Conservation (phyloP, 2,888 invertebrate species). For the Ormyrus nitidulus region DNA sequence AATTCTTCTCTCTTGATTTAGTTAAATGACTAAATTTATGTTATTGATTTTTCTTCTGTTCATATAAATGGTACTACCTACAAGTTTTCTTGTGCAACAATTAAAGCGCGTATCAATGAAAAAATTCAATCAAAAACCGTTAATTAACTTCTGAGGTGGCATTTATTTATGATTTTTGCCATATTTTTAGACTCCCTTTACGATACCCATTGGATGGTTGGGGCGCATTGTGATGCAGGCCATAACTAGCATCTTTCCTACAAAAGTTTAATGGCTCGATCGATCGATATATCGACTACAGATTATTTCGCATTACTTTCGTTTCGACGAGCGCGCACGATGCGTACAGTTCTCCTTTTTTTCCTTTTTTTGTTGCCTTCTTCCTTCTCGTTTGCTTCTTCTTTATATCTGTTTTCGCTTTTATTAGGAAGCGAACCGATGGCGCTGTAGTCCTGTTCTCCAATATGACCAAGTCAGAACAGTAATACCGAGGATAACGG, state of each 20-base stretch:
- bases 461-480: slow-evolving; percentile 22
- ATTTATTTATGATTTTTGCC: too few species aligned
- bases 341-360: background rate
- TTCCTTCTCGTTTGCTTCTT: background rate
- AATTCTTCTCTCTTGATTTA: too few species aligned
- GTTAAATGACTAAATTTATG: too few species aligned
- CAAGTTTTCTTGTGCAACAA: too few species aligned
- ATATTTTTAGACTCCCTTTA: too few species aligned
- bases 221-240: too few species aligned
- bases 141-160: too few species aligned
- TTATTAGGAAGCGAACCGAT: slow-evolving; percentile 32
- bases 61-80: too few species aligned
- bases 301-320: slow-evolving; percentile 32
- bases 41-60: too few species aligned
- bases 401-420: slow-evolving; percentile 33
- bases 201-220: too few species aligned
- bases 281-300: slow-evolving; percentile 30
- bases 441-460: background rate
- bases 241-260: background rate
- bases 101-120: too few species aligned
- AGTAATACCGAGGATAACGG: slow-evolving; percentile 34
- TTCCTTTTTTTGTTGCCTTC: background rate
- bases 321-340: slow-evolving; percentile 21
- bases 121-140: too few species aligned
- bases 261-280: slow-evolving; percentile 15